These are phyloP conservation scores for Callithrix jacchus DNA, from an alignment of 2,113 vertebrate species.

Conservation along the genomic window DNA sequence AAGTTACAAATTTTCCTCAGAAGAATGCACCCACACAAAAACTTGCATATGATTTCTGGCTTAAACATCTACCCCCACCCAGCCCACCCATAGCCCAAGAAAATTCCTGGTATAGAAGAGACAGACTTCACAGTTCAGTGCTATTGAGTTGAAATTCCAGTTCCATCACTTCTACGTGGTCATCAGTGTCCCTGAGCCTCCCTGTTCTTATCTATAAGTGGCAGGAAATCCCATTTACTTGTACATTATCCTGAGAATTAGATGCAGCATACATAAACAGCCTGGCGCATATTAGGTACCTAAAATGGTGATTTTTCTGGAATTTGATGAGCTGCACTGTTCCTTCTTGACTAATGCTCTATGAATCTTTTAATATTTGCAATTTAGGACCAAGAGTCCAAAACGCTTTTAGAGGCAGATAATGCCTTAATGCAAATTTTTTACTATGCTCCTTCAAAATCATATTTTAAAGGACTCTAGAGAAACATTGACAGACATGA, in stretches of 20 bases:
- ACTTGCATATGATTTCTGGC: not conserved
- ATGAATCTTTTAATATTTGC: conserved; percentile 3
- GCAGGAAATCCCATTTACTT: not conserved
- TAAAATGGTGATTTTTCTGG: not conserved
- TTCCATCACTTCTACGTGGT: not conserved
- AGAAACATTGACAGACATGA: conserved; percentile 43
- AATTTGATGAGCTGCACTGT: not conserved
- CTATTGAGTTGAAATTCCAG: not conserved
- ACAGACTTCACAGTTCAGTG: not conserved
- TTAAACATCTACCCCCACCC: not conserved
- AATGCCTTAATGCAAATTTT: conserved; percentile 1
- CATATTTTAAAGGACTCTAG: conserved; percentile 49
- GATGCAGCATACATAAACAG: not conserved
- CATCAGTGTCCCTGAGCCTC: not conserved
- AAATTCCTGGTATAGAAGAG: not conserved
- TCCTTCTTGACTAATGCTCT: not conserved
- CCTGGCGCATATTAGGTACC: not conserved
- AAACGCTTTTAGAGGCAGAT: not conserved
- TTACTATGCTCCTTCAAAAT: not conserved
- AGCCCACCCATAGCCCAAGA: not conserved
- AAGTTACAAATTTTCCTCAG: not conserved
- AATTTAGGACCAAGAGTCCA: not conserved
- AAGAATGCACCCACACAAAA: not conserved
- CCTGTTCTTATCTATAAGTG: not conserved
- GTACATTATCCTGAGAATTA: not conserved